phyloP scores from a whole-genome alignment of 2,113 vertebrate species.

The Megaleporinus macrocephalus region DNA sequence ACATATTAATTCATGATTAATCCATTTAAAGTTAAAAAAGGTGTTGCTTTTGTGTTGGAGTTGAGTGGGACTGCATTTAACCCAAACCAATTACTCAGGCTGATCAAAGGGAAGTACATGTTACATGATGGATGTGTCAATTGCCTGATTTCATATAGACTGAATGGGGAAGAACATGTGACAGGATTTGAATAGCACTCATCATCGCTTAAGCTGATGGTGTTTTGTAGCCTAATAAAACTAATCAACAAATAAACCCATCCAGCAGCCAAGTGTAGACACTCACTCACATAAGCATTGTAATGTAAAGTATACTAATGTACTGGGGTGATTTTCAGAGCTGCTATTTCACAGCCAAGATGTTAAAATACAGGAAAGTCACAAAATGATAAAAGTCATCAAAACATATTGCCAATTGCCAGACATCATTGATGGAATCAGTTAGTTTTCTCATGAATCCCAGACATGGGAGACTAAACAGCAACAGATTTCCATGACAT shows the following conservation, averaged over 20 bases:
- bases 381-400: background rate
- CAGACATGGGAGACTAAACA: slow-evolving; percentile 75
- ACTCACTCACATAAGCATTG: background rate
- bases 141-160: slow-evolving; percentile 44
- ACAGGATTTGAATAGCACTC: slow-evolving; percentile 14
- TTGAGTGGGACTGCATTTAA: slow-evolving; percentile 56
- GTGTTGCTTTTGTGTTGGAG: background rate
- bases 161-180: slow-evolving; percentile 48
- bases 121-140: slow-evolving; percentile 17
- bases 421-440: slow-evolving; percentile 34
- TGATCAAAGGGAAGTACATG: slow-evolving; percentile 41
- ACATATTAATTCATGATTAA: background rate
- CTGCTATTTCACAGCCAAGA: background rate
- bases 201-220: background rate
- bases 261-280: background rate
- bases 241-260: background rate
- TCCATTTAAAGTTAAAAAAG: background rate
- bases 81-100: slow-evolving; percentile 18
- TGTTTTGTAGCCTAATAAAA: background rate
- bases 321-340: background rate
- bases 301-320: background rate
- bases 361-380: background rate
- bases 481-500: slow-evolving; percentile 61
- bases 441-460: slow-evolving; percentile 41
- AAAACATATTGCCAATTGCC: slow-evolving; percentile 5